Conservation (phyloP, 2,113 vertebrate genomes). For the Baryphthengus martii region DNA sequence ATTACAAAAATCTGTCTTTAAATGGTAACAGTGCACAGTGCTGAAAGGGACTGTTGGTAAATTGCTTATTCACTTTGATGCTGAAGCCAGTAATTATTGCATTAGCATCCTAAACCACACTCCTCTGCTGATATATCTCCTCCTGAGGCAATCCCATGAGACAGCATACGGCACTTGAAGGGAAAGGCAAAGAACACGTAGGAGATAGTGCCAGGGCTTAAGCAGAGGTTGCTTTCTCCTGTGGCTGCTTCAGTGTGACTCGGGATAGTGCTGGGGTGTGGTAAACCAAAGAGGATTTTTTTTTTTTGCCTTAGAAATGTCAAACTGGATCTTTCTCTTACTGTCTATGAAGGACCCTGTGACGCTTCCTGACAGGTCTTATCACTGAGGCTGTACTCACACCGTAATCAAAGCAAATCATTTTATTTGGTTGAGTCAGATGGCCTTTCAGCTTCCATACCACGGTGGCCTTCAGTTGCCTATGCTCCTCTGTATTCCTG, state of each 20-base stretch:
- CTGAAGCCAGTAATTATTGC: constrained; percentile 53
- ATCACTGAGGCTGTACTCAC: not conserved
- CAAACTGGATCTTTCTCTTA: not conserved
- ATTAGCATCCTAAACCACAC: constrained; percentile 45
- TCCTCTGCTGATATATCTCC: not conserved
- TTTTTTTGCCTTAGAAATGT: not conserved
- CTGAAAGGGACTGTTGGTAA: constrained; percentile 23
- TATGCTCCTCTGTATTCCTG: not conserved
- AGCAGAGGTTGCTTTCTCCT: not conserved
- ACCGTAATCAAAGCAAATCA: not conserved
- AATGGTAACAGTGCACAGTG: not conserved
- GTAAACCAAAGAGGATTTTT: not conserved
- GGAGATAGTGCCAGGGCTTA: not conserved
- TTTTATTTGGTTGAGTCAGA: not conserved
- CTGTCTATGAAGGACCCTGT: not conserved
- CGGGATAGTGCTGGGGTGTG: not conserved
- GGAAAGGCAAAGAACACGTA: not conserved
- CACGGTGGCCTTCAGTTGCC: not conserved
- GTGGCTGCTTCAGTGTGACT: not conserved
- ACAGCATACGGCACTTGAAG: not conserved
- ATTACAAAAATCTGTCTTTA: constrained; percentile 29
- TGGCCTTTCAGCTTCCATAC: not conserved
- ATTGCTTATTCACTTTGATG: constrained; percentile 47
- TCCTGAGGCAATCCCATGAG: constrained; percentile 9
- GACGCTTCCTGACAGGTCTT: not conserved